Base-by-base conservation (phyloP, 2,113 vertebrate genomes). In the Emberiza fucata region DNA sequence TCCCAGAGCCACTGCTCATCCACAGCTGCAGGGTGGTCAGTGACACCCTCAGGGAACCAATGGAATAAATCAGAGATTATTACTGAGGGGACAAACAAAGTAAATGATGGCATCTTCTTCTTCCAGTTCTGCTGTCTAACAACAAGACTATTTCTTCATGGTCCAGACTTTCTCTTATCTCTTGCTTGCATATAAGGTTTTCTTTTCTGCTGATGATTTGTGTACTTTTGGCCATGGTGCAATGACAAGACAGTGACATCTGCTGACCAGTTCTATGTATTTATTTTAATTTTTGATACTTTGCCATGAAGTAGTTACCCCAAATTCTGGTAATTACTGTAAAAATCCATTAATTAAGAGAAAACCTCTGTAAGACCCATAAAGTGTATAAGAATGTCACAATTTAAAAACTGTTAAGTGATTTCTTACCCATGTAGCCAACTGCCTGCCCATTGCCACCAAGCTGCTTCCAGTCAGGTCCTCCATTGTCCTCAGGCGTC, bases 171-270 rank as follows among this genome's bases (percentile, higher is more conserved):
- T 54, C 27, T 61, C 25, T 47, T 60, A 11, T 22, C 16, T 60
- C 23, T 51, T 65, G 6, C n/a, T 66, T 54, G 6, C 21, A 5
- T 24, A 1, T 31, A 23, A 60, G 19, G 1, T 68, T 80, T 65
- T 66, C 12, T 92, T 94, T 93, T 69, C 50, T 90, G 64, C 27
- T 70, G 88, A 53, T 83, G 81, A 78, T 88, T 95, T 86, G 11
- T 80, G n/a, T 48, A 12, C 57, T 54, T 42, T 40, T 51, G 28
- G 23, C 48, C 77, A 20, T 28, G 23, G 45, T 77, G 84, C 44
- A 18, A 35, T 80, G 81, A 92, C 60, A 1, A 65, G 70, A 95
- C 78, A 92, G 81, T 96, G 94, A 95, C 91, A 91, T 39, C 96
- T 96, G 94, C 73, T 91, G 91, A 92, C 73, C 57, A 29, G 13